Evolutionary conservation across 2,113 vertebrate species (phyloP).

Genomic region (Oplegnathus fasciatus): DNA sequence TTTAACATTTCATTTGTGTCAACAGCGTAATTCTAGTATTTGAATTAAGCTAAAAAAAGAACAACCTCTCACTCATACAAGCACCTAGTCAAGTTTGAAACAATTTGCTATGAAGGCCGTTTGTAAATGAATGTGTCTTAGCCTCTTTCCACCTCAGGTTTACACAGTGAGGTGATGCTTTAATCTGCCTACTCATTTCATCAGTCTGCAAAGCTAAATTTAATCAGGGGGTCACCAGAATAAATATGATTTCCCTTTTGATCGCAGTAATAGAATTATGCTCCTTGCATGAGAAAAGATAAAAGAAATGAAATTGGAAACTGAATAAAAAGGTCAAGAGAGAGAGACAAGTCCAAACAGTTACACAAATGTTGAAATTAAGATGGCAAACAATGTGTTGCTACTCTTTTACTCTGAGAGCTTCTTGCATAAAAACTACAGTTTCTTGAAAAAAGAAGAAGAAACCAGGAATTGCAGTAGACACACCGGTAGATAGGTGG

Average conservation of each 20-base stretch:
- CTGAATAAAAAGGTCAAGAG: slow-evolving; percentile 50
- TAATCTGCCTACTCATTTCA: slow-evolving; percentile 49
- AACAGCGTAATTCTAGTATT: neutral
- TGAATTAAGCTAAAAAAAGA: neutral
- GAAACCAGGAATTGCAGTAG: neutral
- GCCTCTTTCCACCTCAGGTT: slow-evolving; percentile 24
- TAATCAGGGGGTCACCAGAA: slow-evolving; percentile 43
- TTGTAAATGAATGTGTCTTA: slow-evolving; percentile 23
- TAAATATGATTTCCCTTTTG: slow-evolving; percentile 56
- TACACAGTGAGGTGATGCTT: slow-evolving; percentile 27
- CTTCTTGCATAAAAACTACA: slow-evolving; percentile 9
- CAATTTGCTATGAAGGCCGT: neutral
- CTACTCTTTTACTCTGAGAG: neutral
- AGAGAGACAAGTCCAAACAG: slow-evolving; percentile 28
- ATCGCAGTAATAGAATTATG: slow-evolving; percentile 45
- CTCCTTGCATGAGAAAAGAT: slow-evolving; percentile 28
- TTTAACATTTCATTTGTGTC: neutral
- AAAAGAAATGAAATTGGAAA: slow-evolving; percentile 33
- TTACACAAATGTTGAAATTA: slow-evolving; percentile 24
- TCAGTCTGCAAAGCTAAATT: slow-evolving; percentile 54
- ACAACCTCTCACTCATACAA: neutral
- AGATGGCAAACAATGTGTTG: slow-evolving; percentile 10
- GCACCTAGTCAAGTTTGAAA: neutral
- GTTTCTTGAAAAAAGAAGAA: neutral
- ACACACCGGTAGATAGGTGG: neutral